Evolutionary conservation across 2,888 invertebrate species (phyloP), one percentile per base, ranked within the genome.

Genomic region (Entomobrya multifasciata): DNA sequence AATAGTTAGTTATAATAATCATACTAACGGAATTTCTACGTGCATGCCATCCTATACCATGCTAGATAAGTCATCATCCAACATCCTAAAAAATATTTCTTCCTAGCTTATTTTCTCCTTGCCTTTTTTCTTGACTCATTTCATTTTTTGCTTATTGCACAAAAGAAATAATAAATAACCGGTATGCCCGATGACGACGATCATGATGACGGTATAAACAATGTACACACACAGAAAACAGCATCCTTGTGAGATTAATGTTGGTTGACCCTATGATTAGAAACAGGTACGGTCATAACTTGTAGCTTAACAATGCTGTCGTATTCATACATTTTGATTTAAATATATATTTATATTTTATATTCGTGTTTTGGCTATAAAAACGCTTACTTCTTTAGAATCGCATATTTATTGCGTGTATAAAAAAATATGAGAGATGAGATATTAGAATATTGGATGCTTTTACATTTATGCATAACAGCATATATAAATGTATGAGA

Each of bases 201-300:
- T n/a, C n/a, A n/a, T 72, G 72, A 72, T 47, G 72, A 65, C 57
- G 78, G 49, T 55, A 80, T 49, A 80, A 80, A 80, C 67, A 67
- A 80, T 65, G 52, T n/a, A 60, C 47, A 65, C 20, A 20, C n/a
- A n/a, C n/a, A n/a, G n/a, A n/a, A n/a, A n/a, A n/a, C n/a, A n/a
- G n/a, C 10, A 25, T 79, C 52, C 65, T 62, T 65, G 20, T 27
- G 41, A 79, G 79, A 79, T 79, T 79, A 79, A 79, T 79, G 79
- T 79, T 72, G 47, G 27, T 72, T 49, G 79, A 79, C 79, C 78
- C 79, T 79, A 79, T 79, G 78, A 79, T 79, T 79, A 79, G 79
- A 79, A 79, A 79, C 79, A 79, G 79, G 79, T 79, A 79, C 62
- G 49, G 49, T 49, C 65, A 36, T 79, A 79, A 79, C 79, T 79